Percentiles rank a stretch among this genome's conserved stretches.
These are phyloP conservation scores for Mactromeris polynyma DNA, from an alignment of 2,888 invertebrate genomes.

Conservation along the genomic window DNA sequence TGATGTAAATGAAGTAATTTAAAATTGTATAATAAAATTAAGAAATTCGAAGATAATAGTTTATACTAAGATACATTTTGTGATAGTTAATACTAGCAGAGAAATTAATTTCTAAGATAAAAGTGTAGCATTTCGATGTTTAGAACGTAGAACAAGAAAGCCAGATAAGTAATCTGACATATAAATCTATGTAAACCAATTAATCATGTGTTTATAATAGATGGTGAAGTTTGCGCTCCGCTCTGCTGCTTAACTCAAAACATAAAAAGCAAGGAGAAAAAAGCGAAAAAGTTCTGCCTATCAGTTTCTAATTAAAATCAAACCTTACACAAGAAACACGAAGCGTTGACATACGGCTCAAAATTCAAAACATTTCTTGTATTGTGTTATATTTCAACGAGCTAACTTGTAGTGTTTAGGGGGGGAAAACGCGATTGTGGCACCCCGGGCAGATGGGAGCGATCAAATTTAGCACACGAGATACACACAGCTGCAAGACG, in stretches of 20 bases:
- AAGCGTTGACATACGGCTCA: conserved; percentile 42
- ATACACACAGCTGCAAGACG: conserved; percentile 28
- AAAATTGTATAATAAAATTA: too few relatives aligned
- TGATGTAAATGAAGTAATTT: too few relatives aligned
- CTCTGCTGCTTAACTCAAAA: not conserved
- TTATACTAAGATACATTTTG: too few relatives aligned
- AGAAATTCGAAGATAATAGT: too few relatives aligned
- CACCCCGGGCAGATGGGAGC: conserved; percentile 46
- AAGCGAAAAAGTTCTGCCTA: not conserved
- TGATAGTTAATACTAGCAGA: too few relatives aligned
- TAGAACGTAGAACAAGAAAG: too few relatives aligned
- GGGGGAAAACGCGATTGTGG: conserved; percentile 35
- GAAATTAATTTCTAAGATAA: too few relatives aligned
- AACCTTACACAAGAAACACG: conserved; percentile 28
- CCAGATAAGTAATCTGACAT: conserved; percentile 9
- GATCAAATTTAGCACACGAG: conserved; percentile 28
- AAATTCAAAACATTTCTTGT: conserved; percentile 46
- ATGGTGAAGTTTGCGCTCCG: not conserved
- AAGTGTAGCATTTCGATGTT: too few relatives aligned
- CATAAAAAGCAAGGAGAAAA: not conserved
- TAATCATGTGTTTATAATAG: conserved; percentile 6
- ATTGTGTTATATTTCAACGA: conserved; percentile 40
- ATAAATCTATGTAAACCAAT: conserved; percentile 14
- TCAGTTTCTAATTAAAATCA: conserved; percentile 41
- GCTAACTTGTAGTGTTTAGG: conserved; percentile 10